Conservation (phyloP, 1,140 invertebrate genomes). For the Apis mellifera region Amel_HAv3.1 CM009944.2:7903501-7904000, state of each 20-base stretch:
- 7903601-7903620: too few relatives aligned
- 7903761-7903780: too few relatives aligned
- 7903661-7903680: too few relatives aligned
- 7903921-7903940: not conserved
- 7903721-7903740: conserved; percentile 21
- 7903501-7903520: not conserved
- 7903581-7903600: not conserved
- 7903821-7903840: conserved; percentile 42
- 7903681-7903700: not conserved
- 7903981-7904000: conserved; percentile 26
- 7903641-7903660: too few relatives aligned
- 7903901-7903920: not conserved
- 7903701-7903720: conserved; percentile 7
- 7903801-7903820: conserved; percentile 13
- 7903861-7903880: conserved; percentile 38
- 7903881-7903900: not conserved
- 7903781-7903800: not conserved
- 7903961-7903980: conserved; percentile 6
- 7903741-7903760: not conserved
- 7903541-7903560: not conserved
- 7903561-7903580: not conserved
- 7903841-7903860: conserved; percentile 59
- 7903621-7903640: too few relatives aligned
- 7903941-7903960: too few relatives aligned
- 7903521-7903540: not conserved